Evolutionary conservation across 2,113 vertebrate species (phyloP), one percentile per base, ranked within the genome.

Genomic region (Collichthys lucidus): DNA sequence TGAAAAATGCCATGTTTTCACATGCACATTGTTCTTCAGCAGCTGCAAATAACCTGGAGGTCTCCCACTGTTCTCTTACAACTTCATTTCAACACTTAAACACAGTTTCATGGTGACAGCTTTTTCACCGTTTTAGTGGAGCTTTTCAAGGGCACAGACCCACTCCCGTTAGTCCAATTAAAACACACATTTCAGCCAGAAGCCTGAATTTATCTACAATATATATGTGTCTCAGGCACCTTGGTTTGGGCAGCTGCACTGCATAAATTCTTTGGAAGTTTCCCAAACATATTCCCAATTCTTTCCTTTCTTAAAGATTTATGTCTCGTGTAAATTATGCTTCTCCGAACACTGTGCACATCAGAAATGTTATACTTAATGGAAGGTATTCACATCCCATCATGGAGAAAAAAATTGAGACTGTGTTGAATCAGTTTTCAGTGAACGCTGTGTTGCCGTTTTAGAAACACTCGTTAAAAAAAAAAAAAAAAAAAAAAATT

Each of bases 221-320:
- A 17, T 81, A n/a, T 44, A n/a, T 44, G 24, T 57, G 57, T 68
- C 69, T 74, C 59, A 24, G 60, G 29, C 50, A 83, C 55, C 46
- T 85, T 69, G 8, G 19, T 83, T 87, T 86, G 24, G 56, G 59
- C 77, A 91, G 84, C 82, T 89, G 87, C 35, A 42, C 31, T n/a
- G 67, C 85, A 86, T 93, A 78, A 79, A 79, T 64, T 85, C n/a
- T 80, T 83, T 76, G 63, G 50, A 68, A 26, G 35, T 26, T 60
- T 11, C 24, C 49, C 69, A 74, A 79, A 86, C 70, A 77, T 66
- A 68, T 84, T 90, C 57, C 68, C 59, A 78, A 17, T 79, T 85
- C 67, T 78, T 85, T 83, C 60, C 29, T 87, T 70, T 82, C 52
- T 59, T 9, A 67, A 71, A 6, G 59, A 87, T 91, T 88, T 86